Percentiles rank a stretch among this genome's conserved stretches.
Evolutionary conservation across 2,888 invertebrate genomes (phyloP).

Genomic region (Horisme vitalbata): DNA sequence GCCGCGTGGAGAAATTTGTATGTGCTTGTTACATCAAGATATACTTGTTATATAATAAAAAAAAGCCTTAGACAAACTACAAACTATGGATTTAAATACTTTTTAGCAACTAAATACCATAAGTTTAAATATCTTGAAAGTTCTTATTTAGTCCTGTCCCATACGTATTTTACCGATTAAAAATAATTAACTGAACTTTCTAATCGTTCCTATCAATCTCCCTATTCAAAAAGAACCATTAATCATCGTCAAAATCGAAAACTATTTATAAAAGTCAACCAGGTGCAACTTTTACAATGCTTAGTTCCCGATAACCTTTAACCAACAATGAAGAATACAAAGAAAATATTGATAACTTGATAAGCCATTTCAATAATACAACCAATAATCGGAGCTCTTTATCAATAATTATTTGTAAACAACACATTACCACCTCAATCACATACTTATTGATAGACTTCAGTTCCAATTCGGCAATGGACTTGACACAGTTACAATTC

Average conservation of each 20-base stretch:
- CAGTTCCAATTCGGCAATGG: constrained; percentile 28
- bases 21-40: too few relatives aligned
- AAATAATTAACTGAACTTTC: background rate
- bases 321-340: too few relatives aligned
- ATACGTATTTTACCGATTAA: background rate
- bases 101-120: too few relatives aligned
- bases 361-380: constrained; percentile 19
- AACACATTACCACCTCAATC: constrained; percentile 26
- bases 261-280: constrained; percentile 18
- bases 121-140: too few relatives aligned
- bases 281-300: constrained; percentile 23
- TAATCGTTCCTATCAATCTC: constrained; percentile 1
- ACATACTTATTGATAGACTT: constrained; percentile 20
- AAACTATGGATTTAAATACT: too few relatives aligned
- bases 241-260: constrained; percentile 15
- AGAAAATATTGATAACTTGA: constrained; percentile 11
- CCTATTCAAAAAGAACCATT: constrained; percentile 6
- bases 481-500: constrained; percentile 36
- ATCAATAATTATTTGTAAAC: constrained; percentile 1
- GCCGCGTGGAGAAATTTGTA: too few relatives aligned
- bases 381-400: constrained; percentile 16
- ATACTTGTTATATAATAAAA: too few relatives aligned
- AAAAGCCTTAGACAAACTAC: too few relatives aligned
- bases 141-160: too few relatives aligned
- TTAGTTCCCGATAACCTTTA: constrained; percentile 23